phyloP scores from a whole-genome alignment of 2,113 vertebrate genomes.

The Cromileptes altivelis region DNA sequence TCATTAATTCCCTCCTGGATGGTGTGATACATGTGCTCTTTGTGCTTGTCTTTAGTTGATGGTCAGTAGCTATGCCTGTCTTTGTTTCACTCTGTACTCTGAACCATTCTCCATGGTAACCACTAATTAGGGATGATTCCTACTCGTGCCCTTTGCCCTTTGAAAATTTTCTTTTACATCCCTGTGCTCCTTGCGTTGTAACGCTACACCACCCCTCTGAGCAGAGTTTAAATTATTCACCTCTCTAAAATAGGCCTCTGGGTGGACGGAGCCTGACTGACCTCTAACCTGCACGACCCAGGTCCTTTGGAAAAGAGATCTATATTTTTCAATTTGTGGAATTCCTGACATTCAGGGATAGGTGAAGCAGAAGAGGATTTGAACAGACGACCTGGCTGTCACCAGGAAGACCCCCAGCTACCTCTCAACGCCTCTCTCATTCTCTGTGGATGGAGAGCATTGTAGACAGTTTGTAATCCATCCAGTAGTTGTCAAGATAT shows the following conservation, averaged over 20 bases:
- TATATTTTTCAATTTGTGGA: slow-evolving; percentile 71
- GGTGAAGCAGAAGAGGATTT: slow-evolving; percentile 12
- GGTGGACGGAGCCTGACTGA: slow-evolving; percentile 64
- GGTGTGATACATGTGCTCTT: slow-evolving; percentile 19
- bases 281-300: slow-evolving; percentile 66
- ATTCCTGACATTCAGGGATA: slow-evolving; percentile 40
- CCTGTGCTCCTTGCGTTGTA: slow-evolving; percentile 61
- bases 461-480: neutral
- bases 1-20: slow-evolving; percentile 30
- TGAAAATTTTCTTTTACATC: slow-evolving; percentile 73
- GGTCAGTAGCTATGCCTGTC: slow-evolving; percentile 42
- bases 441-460: neutral
- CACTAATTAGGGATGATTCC: slow-evolving; percentile 79
- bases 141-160: slow-evolving; percentile 76
- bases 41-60: slow-evolving; percentile 43
- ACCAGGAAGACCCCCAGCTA: neutral
- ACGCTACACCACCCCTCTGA: slow-evolving; percentile 68
- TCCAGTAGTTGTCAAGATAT: neutral
- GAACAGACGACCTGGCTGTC: slow-evolving; percentile 1
- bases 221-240: slow-evolving; percentile 80
- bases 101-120: slow-evolving; percentile 66
- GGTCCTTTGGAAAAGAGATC: slow-evolving; percentile 58
- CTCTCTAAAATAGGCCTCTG: slow-evolving; percentile 71
- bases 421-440: neutral
- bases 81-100: slow-evolving; percentile 44